phyloP scores from a whole-genome alignment of 2,113 vertebrate species.

The Nansenia antarctica region DNA sequence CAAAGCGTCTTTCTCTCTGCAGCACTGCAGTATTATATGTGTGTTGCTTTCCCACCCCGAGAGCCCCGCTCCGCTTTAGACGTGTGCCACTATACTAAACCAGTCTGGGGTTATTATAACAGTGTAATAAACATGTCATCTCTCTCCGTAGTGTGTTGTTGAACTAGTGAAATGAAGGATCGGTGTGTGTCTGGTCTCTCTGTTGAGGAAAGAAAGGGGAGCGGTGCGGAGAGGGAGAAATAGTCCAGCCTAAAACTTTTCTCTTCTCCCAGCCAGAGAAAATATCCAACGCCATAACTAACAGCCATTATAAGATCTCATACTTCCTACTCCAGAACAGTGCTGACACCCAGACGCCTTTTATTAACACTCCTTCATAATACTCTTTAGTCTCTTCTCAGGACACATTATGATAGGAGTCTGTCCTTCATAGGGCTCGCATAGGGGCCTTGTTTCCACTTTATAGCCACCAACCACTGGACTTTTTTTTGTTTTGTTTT shows the following conservation, averaged over 20 bases:
- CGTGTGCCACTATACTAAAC: slow-evolving; percentile 53
- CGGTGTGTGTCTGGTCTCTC: too few relatives aligned
- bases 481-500: too few relatives aligned
- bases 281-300: slow-evolving; percentile 67
- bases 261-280: too few relatives aligned
- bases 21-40: slow-evolving; percentile 71
- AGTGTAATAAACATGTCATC: too few relatives aligned
- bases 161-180: too few relatives aligned
- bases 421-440: slow-evolving; percentile 3
- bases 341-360: slow-evolving; percentile 1
- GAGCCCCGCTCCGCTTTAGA: slow-evolving; percentile 46
- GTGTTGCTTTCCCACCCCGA: slow-evolving; percentile 51
- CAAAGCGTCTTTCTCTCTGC: slow-evolving; percentile 68
- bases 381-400: slow-evolving; percentile 4
- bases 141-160: too few relatives aligned
- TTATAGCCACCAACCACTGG: slow-evolving; percentile 35
- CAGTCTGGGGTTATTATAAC: too few relatives aligned
- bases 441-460: slow-evolving; percentile 44
- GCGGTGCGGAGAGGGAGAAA: slow-evolving; percentile 61
- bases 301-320: slow-evolving; percentile 20
- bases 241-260: slow-evolving; percentile 74
- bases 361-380: background rate
- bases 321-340: slow-evolving; percentile 55
- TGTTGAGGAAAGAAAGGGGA: slow-evolving; percentile 64
- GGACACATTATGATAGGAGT: slow-evolving; percentile 28